Evolutionary conservation across 2,888 invertebrate genomes (phyloP), one percentile per base, ranked within the genome.

Genomic region (Ophion slaviceki): DNA sequence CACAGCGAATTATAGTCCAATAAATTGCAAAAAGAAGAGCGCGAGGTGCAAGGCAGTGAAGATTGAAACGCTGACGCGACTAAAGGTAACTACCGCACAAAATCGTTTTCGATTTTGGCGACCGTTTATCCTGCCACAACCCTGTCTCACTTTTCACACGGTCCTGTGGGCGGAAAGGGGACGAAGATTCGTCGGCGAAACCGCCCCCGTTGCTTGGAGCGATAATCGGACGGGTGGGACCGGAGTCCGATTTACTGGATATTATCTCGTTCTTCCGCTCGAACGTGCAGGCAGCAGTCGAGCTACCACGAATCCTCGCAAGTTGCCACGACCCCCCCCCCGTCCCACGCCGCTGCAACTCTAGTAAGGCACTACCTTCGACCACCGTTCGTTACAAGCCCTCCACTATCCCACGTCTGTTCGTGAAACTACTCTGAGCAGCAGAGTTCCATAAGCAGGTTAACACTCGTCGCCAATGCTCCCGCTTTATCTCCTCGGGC

Each of bases 201-300:
- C 80, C 76, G 76, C 80, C 71, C 61, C 28, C 62, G 32, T 32
- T 76, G 75, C 72, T 80, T 66, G 81, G 62, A 78, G 70, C 85
- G 86, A 86, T 87, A 88, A 88, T 88, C 80, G 86, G 83, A 68
- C 82, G 80, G 85, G 67, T 80, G 87, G 86, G 90, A 88, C 88
- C 87, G 87, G 90, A 89, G 87, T 72, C 67, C 89, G 90, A 91
- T 91, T 91, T 90, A 90, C 87, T 85, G 89, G 88, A 91, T 89
- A 91, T 91, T 91, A 91, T 91, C 91, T 88, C 87, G 88, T 85
- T 90, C 88, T 91, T 91, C 91, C 91, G 90, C 91, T 89, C 85
- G 89, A 88, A 78, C 88, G 90, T 88, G 85, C 88, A 82, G 80
- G 84, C 74, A 71, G 72, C 72, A 64, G 71, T 82, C 76, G 79